Evolutionary conservation across 1,140 invertebrate genomes (phyloP), one percentile per base, ranked within the genome.

Genomic region (Aricia agestis): DNA sequence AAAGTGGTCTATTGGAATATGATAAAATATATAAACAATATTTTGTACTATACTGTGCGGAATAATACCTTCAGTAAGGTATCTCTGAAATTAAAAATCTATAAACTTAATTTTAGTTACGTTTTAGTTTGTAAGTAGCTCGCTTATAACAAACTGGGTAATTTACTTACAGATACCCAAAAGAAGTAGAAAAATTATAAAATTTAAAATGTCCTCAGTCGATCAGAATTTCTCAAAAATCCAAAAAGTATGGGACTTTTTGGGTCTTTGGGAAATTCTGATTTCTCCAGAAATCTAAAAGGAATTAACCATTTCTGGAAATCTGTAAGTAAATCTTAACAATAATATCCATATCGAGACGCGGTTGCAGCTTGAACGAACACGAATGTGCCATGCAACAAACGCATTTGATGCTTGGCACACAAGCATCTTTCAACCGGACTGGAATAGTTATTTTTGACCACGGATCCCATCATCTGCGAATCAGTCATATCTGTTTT

Each of bases 41-140:
- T 72, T 87, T 87, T 90, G 87, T 90, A 90, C 87, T 90, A 70
- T 84, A 80, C 71, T 87, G 85, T 90, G 87, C 86, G 80, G 72
- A 78, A 80, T 69, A 57, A 73, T 75, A 82, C 78, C 63, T 75
- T 72, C 74, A 78, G 57, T 72, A 71, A 67, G 69, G 45, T 41
- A 72, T 73, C 72, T 75, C 72, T 75, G 76, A 76, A 82, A 79
- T 76, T 74, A 75, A 81, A 75, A 52, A 74, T 74, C 67, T 71
- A 61, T 67, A 3, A 75, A 73, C 59, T 70, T 73, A 72, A 67
- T 61, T 52, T 69, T 65, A 69, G 70, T 79, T 76, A 78, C 71
- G 67, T 79, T 83, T 85, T 86, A 85, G 82, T 85, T 81, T 82
- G 81, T 83, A 76, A 82, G 80, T 78, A 76, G 63, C 52, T 68